Evolutionary conservation across 2,113 vertebrate genomes (phyloP).

Genomic region (Dendropsophus ebraccatus): DNA sequence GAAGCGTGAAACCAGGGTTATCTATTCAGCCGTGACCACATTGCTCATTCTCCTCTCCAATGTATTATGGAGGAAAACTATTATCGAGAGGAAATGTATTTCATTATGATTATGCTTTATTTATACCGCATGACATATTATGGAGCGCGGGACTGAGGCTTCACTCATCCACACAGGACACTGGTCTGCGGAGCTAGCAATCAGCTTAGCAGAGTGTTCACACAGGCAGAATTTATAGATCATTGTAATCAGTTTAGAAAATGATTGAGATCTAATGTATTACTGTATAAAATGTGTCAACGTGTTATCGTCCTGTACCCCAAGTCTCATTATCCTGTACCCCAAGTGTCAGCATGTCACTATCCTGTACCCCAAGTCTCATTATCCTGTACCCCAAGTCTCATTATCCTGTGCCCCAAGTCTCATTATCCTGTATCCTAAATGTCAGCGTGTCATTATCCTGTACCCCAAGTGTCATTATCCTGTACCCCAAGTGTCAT

Average conservation of each 20-base stretch:
- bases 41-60: constrained; percentile 57
- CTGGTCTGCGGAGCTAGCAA: neutral
- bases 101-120: constrained; percentile 16
- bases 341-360: neutral
- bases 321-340: neutral
- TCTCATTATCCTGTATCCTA: neutral
- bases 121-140: constrained; percentile 38
- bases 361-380: neutral
- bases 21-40: constrained; percentile 54
- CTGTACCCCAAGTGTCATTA: neutral
- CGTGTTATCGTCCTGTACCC: neutral
- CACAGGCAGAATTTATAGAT: neutral
- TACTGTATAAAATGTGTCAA: neutral
- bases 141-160: neutral
- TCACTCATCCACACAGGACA: neutral
- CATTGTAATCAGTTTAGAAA: neutral
- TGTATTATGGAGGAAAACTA: neutral
- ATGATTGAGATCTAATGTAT: neutral
- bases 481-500: neutral
- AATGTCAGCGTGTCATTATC: neutral
- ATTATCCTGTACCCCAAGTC: neutral
- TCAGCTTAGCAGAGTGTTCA: neutral
- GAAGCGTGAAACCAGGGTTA: constrained; percentile 61
- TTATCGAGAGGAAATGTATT: constrained; percentile 60
- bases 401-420: neutral